These are phyloP conservation scores for Typhlomys cinereus DNA, from an alignment of 2,113 vertebrate genomes.

Conservation along the genomic window DNA sequence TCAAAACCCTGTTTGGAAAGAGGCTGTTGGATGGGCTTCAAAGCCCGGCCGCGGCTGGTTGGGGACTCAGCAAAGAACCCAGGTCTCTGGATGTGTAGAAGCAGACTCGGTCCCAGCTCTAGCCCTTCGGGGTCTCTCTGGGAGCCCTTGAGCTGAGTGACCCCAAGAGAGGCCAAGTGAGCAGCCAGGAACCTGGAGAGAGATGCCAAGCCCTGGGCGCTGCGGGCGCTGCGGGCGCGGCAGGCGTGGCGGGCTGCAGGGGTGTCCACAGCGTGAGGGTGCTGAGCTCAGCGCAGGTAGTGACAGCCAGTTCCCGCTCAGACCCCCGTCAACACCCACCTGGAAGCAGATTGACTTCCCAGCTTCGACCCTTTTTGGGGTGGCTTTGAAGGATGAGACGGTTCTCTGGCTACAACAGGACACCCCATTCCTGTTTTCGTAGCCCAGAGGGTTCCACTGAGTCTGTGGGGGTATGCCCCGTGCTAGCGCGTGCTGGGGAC, in stretches of 20 bases:
- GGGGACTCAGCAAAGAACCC: constrained; percentile 64
- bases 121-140: not conserved
- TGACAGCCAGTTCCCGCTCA: not conserved
- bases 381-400: not conserved
- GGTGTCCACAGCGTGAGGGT: too few relatives aligned
- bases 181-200: not conserved
- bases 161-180: not conserved
- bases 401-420: not conserved
- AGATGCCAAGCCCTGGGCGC: not conserved
- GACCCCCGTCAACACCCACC: not conserved
- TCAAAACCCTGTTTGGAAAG: constrained; percentile 80
- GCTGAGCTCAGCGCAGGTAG: not conserved
- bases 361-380: not conserved
- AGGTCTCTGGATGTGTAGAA: not conserved
- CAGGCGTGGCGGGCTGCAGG: not conserved
- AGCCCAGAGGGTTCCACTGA: not conserved
- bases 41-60: constrained; percentile 62
- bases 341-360: not conserved
- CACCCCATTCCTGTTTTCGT: not conserved
- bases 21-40: constrained; percentile 75
- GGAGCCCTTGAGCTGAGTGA: not conserved
- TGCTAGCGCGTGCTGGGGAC: not conserved
- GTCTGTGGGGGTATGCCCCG: not conserved
- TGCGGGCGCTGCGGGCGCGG: not conserved
- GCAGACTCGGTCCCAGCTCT: not conserved